Percentiles rank a stretch among this genome's conserved stretches.
Conservation (phyloP, 2,888 invertebrate genomes). For the Leptarthrus brevirostris region DNA sequence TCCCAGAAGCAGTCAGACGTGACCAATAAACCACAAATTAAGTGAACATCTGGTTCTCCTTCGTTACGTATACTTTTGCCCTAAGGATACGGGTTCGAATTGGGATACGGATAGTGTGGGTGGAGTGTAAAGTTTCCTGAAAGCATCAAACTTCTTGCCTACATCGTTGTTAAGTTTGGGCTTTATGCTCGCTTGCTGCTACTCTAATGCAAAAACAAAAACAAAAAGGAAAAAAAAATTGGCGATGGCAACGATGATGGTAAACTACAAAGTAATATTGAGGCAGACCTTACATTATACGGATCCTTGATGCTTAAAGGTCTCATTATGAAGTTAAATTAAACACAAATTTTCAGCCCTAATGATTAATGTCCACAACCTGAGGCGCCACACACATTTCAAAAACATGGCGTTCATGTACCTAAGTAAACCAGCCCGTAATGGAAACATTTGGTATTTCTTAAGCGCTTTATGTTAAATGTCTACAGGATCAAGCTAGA, state of each 20-base stretch:
- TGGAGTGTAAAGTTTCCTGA: slow-evolving; percentile 8
- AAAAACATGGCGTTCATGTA: too few relatives aligned
- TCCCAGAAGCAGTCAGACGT: slow-evolving; percentile 44
- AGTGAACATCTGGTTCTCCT: slow-evolving; percentile 47
- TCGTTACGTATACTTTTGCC: background rate
- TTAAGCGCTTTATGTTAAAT: too few relatives aligned
- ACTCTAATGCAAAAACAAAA: too few relatives aligned
- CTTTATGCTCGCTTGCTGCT: background rate
- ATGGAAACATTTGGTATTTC: too few relatives aligned
- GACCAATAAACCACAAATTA: slow-evolving; percentile 51
- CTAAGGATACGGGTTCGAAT: background rate
- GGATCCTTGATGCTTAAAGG: background rate
- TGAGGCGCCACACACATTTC: slow-evolving; percentile 2
- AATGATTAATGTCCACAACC: slow-evolving; percentile 27
- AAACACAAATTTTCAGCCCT: slow-evolving; percentile 13
- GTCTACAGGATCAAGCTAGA: too few relatives aligned
- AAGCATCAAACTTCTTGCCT: slow-evolving; percentile 36
- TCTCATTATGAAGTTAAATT: slow-evolving; percentile 40
- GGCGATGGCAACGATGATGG: background rate
- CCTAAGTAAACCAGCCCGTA: too few relatives aligned
- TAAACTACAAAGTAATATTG: background rate
- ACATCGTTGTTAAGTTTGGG: slow-evolving; percentile 7
- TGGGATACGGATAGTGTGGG: too few relatives aligned
- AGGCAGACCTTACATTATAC: background rate
- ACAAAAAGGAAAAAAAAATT: too few relatives aligned